Evolutionary conservation across 1,140 invertebrate genomes (phyloP), one percentile per base, ranked within the genome.

Genomic region (Ylistrum balloti): DNA sequence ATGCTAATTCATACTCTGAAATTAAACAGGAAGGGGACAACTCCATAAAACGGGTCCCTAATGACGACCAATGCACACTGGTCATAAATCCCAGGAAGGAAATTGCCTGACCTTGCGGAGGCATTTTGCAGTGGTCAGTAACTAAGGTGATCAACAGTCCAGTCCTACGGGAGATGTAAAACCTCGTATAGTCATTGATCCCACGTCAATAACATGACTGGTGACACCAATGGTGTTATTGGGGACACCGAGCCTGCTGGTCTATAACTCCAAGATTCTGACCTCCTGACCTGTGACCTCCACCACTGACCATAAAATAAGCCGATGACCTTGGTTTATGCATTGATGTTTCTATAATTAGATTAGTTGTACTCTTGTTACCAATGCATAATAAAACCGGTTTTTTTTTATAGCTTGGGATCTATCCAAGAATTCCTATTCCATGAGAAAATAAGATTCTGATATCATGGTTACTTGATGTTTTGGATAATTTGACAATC

Each of bases 21-120:
- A 74, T 74, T 74, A 74, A 74, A 74, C 56, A 74, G 56, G 56
- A 74, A 74, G 56, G n/a, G 56, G 56, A 74, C 56, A 74, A 74
- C 56, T 74, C 56, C 56, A 74, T 74, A 74, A 74, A 74, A 74
- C 56, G 22, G 56, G 22, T 74, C 56, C 56, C 56, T 74, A 74
- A 74, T 74, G 56, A 74, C 56, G 56, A 74, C 28, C 56, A 74
- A 28, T 11, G 56, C 56, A 28, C n/a, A n/a, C 56, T 74, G 56
- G n/a, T 11, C 56, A n/a, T 74, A 74, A 74, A 74, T 74, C 56
- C 56, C 22, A 74, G 56, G 56, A 74, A 74, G 56, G 56, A 74
- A 74, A 74, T 74, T 74, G 56, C 56, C 56, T 74, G 56, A 74
- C 56, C 56, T 74, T 74, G 56, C 56, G 2, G 3, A n/a, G 56